These are phyloP conservation scores for Eupithecia vulgata DNA, from an alignment of 2,888 invertebrate species.

Conservation along the genomic window DNA sequence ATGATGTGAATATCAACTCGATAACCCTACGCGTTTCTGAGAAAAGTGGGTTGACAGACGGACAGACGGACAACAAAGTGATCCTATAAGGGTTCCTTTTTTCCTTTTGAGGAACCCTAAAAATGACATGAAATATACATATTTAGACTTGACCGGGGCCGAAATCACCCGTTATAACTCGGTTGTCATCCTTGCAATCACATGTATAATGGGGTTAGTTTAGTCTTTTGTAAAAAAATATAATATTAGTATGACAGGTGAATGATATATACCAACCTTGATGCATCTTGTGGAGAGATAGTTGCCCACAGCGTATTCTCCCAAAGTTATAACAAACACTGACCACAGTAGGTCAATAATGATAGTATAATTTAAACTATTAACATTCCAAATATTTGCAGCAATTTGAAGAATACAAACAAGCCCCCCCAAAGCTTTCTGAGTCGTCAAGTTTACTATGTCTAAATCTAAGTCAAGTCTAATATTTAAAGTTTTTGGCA, in stretches of 20 bases:
- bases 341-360: constrained; percentile 73
- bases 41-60: too few species aligned
- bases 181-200: too few species aligned
- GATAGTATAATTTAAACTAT: constrained; percentile 66
- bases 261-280: constrained; percentile 63
- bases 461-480: constrained; percentile 52
- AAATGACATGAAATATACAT: too few species aligned
- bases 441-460: constrained; percentile 60
- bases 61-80: too few species aligned
- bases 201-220: too few species aligned
- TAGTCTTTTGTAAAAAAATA: too few species aligned
- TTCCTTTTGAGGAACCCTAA: too few species aligned
- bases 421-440: constrained; percentile 69
- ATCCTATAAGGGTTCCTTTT: too few species aligned
- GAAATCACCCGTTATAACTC: too few species aligned
- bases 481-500: constrained; percentile 61
- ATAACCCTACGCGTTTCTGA: too few species aligned
- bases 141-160: too few species aligned
- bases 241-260: background rate
- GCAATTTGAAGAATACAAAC: constrained; percentile 73
- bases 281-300: constrained; percentile 55
- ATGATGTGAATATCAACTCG: too few species aligned
- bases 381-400: constrained; percentile 71
- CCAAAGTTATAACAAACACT: constrained; percentile 65
- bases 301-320: constrained; percentile 56